Evolutionary conservation across 2,888 invertebrate species (phyloP).

Genomic region (Rotaria magnacalcarata): DNA sequence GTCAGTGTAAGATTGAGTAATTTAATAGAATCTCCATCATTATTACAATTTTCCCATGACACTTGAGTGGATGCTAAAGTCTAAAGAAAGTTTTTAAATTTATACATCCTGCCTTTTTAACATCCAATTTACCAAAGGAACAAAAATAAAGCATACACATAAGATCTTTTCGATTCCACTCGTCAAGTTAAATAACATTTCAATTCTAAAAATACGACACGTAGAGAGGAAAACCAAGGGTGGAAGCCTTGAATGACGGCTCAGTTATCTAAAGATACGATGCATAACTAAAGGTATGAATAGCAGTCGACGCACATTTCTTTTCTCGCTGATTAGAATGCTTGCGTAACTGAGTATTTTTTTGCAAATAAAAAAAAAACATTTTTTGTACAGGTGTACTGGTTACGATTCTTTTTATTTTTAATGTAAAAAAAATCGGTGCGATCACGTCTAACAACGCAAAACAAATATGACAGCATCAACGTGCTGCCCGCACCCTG

Average conservation of each 20-base stretch:
- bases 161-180: not conserved
- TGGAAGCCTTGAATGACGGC: no score
- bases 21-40: not conserved
- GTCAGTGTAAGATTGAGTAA: not conserved
- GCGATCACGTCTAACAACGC: not conserved
- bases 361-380: not conserved
- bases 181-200: not conserved
- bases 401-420: not conserved
- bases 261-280: no score
- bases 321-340: not conserved
- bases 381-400: not conserved
- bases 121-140: not conserved
- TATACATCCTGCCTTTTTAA: not conserved
- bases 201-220: not conserved
- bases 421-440: not conserved
- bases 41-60: not conserved
- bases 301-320: not conserved
- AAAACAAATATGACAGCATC: not conserved
- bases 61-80: not conserved
- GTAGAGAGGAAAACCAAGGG: no score
- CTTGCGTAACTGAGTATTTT: not conserved
- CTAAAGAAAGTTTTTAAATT: not conserved
- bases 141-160: not conserved
- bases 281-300: not conserved
- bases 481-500: not conserved